Evolutionary conservation across 2,113 vertebrate species (phyloP).

Genomic region (Pipa parva): DNA sequence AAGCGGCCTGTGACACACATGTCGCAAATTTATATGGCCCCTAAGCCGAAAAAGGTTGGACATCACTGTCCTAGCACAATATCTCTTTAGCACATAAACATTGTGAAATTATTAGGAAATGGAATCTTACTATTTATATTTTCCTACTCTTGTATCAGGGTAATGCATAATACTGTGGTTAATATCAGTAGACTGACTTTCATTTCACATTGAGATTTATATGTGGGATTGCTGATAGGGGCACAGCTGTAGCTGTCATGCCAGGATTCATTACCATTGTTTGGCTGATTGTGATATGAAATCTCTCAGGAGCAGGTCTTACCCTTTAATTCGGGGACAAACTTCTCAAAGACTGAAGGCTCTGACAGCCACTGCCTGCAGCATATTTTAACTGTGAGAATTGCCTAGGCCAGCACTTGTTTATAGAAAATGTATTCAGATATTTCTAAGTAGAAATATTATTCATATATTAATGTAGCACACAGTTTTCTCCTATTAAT

Average conservation of each 20-base stretch:
- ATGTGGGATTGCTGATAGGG: slow-evolving; percentile 4
- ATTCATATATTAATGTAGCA: no score
- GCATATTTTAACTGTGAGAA: slow-evolving; percentile 15
- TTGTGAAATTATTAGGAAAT: no score
- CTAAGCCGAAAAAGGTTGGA: no score
- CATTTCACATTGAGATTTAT: accelerated
- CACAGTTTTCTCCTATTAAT: no score
- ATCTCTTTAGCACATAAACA: no score
- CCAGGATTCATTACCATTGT: slow-evolving; percentile 39
- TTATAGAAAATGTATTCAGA: not conserved
- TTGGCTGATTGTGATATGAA: slow-evolving; percentile 24
- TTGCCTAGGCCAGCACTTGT: not conserved
- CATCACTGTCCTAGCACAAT: no score
- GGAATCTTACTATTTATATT: no score
- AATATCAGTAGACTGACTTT: no score
- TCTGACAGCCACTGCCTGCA: slow-evolving; percentile 33
- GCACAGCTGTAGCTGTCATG: not conserved
- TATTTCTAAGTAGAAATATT: not conserved
- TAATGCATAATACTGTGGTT: not conserved
- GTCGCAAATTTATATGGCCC: no score
- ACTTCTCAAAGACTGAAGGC: slow-evolving; percentile 17
- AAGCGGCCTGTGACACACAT: no score
- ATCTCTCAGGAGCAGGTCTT: slow-evolving; percentile 23
- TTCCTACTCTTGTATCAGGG: not conserved
- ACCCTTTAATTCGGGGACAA: slow-evolving; percentile 37